Evolutionary conservation across 2,888 invertebrate species (phyloP), one percentile per base, ranked within the genome.

Genomic region (Sinopyrophorus schimmeli): DNA sequence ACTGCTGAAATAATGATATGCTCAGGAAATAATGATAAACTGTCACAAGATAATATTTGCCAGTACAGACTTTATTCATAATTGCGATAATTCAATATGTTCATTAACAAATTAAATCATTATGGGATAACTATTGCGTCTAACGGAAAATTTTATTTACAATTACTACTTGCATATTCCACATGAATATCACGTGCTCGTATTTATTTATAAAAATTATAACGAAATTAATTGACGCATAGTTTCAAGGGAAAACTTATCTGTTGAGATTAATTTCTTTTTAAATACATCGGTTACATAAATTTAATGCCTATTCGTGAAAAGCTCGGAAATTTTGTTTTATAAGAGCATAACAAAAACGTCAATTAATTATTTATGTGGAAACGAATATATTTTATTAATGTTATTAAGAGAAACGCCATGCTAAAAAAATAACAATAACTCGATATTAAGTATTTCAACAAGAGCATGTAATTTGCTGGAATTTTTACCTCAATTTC

Each of bases 21-120:
- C 60, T 63, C 65, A 67, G 67, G 67, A 67, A 66, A 63, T 64
- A 60, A 52, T 57, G 66, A 67, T 67, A 67, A 65, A 56, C 58
- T 57, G 55, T 58, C 62, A 65, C 60, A 65, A 54, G 54, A 52
- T 54, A 60, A 62, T 63, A 62, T 48, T 57, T 57, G 42, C 51
- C 55, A 55, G 54, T 60, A 61, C 64, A 64, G 64, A 65, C 62
- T 56, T 47, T 51, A 62, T 57, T 58, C 55, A 55, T 37, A 37
- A 43, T 40, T 47, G 20, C 28, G 58, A 59, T 57, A 55, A 62
- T 55, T 52, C 41, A 57, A 62, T 61, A 60, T 27, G 27, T 50
- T 49, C 37, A 52, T 47, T 52, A 52, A 52, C 35, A 34, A 39
- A 43, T 38, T 17, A 16, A 37, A 28, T 35, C 26, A 17, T 11